Conservation (phyloP, 2,888 invertebrate genomes). For the Thumatha senex region DNA sequence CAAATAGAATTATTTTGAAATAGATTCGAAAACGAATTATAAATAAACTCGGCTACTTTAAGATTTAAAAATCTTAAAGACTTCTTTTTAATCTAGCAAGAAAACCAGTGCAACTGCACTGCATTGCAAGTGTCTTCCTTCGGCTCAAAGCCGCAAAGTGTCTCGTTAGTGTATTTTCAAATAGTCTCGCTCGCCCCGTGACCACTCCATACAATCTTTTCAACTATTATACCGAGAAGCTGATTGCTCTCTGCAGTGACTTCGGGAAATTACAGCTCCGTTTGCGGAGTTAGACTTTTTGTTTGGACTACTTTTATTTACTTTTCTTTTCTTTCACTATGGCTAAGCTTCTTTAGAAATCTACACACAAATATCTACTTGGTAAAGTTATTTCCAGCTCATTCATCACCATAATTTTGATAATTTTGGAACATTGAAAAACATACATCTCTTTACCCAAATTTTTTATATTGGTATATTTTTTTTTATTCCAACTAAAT, state of each 20-base stretch:
- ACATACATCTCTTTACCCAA: too few species aligned
- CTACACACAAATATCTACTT: too few species aligned
- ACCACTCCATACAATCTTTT: slow-evolving; percentile 47
- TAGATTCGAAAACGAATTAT: not conserved
- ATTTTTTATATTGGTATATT: too few species aligned
- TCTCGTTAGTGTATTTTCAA: slow-evolving; percentile 71
- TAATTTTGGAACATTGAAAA: too few species aligned
- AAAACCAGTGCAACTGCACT: slow-evolving; percentile 11
- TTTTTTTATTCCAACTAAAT: not conserved
- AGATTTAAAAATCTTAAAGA: not conserved
- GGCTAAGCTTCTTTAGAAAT: not conserved
- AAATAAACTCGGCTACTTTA: too few species aligned
- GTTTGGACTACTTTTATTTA: slow-evolving; percentile 11
- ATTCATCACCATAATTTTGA: too few species aligned
- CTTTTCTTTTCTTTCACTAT: not conserved
- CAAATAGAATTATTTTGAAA: not conserved
- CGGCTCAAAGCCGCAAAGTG: slow-evolving; percentile 49
- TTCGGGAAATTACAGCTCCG: slow-evolving; percentile 39
- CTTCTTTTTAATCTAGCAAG: slow-evolving; percentile 10
- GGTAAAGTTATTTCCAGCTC: too few species aligned
- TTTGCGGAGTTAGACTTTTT: slow-evolving; percentile 13
- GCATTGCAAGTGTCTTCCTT: slow-evolving; percentile 30
- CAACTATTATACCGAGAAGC: slow-evolving; percentile 53
- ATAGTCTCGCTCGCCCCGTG: slow-evolving; percentile 48
- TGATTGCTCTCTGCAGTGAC: slow-evolving; percentile 56